Evolutionary conservation across 2,797 vertebrate species (phyloP), one percentile per base, ranked within the genome.

Genomic region (Pristis pectinata): DNA sequence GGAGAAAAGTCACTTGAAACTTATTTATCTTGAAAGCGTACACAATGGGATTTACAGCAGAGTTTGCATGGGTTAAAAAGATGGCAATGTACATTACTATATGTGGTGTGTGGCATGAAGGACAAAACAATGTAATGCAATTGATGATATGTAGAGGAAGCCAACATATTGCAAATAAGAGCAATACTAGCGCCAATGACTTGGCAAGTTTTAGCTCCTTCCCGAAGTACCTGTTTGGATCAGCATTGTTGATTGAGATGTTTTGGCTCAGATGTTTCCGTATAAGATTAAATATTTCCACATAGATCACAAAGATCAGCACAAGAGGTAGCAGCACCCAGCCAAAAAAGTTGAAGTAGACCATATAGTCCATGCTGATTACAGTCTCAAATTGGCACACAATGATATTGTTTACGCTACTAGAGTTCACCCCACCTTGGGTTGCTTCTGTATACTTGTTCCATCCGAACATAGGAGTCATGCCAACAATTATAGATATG

Each of bases 281-380:
- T 96, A 99, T 99, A 96, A 99, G 98, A 96, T 98, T 98, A 97
- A 99, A 99, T 96, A 99, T 99, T 96, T 99, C 98, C 85, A 97
- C 96, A 93, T 99, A 99, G 96, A 99, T 99, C 94, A 98, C 95
- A 94, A 99, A 96, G 98, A 99, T 99, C 95, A 99, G 96, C 72
- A 99, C 74, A 95, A 99, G 97, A 0, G 99, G 99, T 0, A 99
- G 99, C 96, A 99, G 98, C 95, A 99, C 98, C 98, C 99, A 99
- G 24, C 98, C 97, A 0, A 99, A 99, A 96, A 99, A 99, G 97
- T 99, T 99, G 96, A 99, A 99, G 96, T 99, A 99, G 91, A 99
- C 99, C 99, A 99, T 99, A 96, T 99, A 99, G 95, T 99, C 97
- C 99, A 99, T 99, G 97, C 98, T 99, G 97, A 99, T 99, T 95